phyloP scores from a whole-genome alignment of 2,888 invertebrate genomes.

The Metacarcinus magister region DNA sequence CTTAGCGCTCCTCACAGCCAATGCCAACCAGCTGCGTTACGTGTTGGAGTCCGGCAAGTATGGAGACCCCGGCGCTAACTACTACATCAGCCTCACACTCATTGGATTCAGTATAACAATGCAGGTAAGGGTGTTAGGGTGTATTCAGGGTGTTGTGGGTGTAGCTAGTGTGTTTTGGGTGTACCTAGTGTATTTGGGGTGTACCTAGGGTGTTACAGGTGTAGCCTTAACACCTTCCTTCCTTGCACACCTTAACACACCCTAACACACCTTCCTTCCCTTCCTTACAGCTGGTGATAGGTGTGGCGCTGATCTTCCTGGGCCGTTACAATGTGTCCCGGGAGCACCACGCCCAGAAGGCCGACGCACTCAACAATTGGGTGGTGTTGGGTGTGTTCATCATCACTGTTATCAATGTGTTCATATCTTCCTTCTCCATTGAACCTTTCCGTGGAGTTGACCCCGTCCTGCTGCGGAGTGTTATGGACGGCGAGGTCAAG shows the following conservation, averaged over 20 bases:
- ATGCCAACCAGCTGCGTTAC: constrained; percentile 84
- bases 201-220: no score
- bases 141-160: background rate
- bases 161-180: background rate
- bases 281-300: constrained; percentile 83
- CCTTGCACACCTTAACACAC: background rate
- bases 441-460: constrained; percentile 82
- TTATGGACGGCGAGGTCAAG: background rate
- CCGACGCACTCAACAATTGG: constrained; percentile 84
- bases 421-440: constrained; percentile 84
- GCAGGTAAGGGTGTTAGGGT: constrained; percentile 83
- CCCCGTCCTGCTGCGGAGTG: constrained; percentile 57
- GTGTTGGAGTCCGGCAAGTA: constrained; percentile 82
- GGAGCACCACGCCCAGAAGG: constrained; percentile 84
- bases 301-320: constrained; percentile 83
- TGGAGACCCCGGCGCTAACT: constrained; percentile 83
- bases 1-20: constrained; percentile 84
- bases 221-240: background rate
- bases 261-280: background rate
- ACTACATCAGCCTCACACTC: constrained; percentile 83
- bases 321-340: constrained; percentile 83
- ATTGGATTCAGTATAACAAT: constrained; percentile 84
- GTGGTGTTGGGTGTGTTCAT: constrained; percentile 84
- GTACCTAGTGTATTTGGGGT: background rate
- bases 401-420: constrained; percentile 84